Conservation (phyloP, 2,113 vertebrate species). For the Myrmecobius fasciatus region DNA sequence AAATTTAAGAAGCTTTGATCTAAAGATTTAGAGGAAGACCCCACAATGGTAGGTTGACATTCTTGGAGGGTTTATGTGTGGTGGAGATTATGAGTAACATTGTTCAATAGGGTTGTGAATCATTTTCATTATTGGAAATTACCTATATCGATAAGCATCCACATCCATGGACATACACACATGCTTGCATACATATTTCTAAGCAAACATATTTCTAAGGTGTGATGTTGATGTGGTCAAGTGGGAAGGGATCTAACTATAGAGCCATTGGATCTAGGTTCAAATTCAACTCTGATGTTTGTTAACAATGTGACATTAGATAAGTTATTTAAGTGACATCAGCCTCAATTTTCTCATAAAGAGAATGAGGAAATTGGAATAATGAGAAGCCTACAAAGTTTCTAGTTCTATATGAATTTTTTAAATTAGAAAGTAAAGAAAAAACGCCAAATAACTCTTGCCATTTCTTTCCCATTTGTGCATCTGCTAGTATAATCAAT, state of each 20-base stretch:
- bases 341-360: background rate
- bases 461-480: background rate
- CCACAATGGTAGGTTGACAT: background rate
- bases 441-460: background rate
- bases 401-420: background rate
- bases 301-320: background rate
- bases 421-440: background rate
- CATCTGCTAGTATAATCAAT: background rate
- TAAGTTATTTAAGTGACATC: background rate
- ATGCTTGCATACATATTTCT: background rate
- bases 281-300: conserved; percentile 54
- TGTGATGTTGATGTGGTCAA: background rate
- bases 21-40: background rate
- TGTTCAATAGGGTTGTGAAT: background rate
- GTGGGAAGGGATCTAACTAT: background rate
- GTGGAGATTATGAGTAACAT: background rate
- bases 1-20: no score
- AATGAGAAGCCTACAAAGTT: background rate
- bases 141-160: background rate
- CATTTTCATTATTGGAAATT: background rate
- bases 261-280: background rate
- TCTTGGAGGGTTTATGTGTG: background rate
- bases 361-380: conserved; percentile 4
- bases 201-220: background rate
- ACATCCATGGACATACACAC: background rate